A percentile compares a stretch with the other conserved stretches of the same genome.
Evolutionary conservation across 2,888 invertebrate species (phyloP).

Genomic region (Nemotelus pantherinus): DNA sequence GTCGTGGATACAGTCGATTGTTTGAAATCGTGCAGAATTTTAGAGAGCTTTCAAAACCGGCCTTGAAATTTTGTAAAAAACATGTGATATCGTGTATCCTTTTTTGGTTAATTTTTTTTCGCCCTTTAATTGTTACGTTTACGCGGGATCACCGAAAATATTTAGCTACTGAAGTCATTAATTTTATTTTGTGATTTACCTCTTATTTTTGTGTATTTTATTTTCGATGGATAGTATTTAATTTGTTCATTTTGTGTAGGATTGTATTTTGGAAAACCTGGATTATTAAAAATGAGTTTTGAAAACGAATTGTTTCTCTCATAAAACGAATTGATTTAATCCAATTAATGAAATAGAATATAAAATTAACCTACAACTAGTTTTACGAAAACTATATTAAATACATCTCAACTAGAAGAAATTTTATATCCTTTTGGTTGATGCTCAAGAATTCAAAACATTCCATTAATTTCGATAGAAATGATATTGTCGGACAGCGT

Average conservation of each 20-base stretch:
- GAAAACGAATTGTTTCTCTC: too few species aligned
- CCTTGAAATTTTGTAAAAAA: slow-evolving; percentile 23
- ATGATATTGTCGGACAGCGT: slow-evolving; percentile 13
- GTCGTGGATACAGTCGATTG: slow-evolving; percentile 70
- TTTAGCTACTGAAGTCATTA: not conserved
- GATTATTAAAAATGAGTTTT: too few species aligned
- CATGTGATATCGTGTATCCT: slow-evolving; percentile 24
- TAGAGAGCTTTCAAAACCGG: slow-evolving; percentile 14
- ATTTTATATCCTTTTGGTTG: too few species aligned
- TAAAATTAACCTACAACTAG: too few species aligned
- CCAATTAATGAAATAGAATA: too few species aligned
- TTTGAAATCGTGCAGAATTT: slow-evolving; percentile 48
- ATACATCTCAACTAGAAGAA: too few species aligned
- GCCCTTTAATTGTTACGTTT: not conserved
- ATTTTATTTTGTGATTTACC: slow-evolving; percentile 1
- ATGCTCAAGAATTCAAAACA: too few species aligned
- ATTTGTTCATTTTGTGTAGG: not conserved
- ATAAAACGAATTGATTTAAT: too few species aligned
- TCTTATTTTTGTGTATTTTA: not conserved
- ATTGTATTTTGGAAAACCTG: too few species aligned
- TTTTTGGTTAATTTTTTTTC: not conserved
- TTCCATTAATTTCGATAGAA: not conserved
- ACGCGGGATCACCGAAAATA: not conserved
- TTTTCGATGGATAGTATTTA: not conserved
- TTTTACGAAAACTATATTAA: too few species aligned